Conservation (phyloP, 2,113 vertebrate genomes). For the Bufo gargarizans region DNA sequence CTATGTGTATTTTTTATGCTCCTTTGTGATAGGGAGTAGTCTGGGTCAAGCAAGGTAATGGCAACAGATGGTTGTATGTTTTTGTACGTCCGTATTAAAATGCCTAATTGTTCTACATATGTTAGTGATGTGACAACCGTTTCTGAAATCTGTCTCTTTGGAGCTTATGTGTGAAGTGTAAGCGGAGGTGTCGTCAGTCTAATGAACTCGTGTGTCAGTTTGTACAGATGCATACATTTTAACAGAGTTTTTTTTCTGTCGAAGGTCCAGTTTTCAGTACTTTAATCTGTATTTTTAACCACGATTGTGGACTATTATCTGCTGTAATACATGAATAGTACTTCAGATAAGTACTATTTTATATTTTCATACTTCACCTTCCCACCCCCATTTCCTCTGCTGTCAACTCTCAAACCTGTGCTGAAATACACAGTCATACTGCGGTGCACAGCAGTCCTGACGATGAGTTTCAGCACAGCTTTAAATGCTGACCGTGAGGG, state of each 20-base stretch:
- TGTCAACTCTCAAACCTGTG: too few relatives aligned
- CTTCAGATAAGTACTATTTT: too few relatives aligned
- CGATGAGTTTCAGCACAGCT: too few relatives aligned
- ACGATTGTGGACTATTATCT: too few relatives aligned
- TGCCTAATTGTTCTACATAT: neutral
- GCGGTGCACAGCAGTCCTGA: too few relatives aligned
- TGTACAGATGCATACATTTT: neutral
- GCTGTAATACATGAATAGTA: too few relatives aligned
- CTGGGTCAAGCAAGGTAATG: constrained; percentile 49
- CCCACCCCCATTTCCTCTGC: too few relatives aligned
- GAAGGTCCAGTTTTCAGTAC: neutral
- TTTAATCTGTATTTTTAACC: neutral
- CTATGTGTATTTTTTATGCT: neutral
- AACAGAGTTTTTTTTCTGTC: neutral
- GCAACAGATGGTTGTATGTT: constrained; percentile 9
- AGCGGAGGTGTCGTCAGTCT: neutral
- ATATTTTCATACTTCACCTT: too few relatives aligned
- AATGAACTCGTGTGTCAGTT: neutral
- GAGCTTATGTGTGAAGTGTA: neutral
- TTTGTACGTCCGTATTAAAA: constrained; percentile 12
- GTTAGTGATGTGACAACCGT: neutral
- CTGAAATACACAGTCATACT: too few relatives aligned
- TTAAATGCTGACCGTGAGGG: too few relatives aligned
- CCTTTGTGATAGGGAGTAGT: constrained; percentile 40
- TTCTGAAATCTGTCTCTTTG: neutral